Base-by-base conservation (phyloP, 2,113 vertebrate genomes). In the Salvelinus namaycush region DNA sequence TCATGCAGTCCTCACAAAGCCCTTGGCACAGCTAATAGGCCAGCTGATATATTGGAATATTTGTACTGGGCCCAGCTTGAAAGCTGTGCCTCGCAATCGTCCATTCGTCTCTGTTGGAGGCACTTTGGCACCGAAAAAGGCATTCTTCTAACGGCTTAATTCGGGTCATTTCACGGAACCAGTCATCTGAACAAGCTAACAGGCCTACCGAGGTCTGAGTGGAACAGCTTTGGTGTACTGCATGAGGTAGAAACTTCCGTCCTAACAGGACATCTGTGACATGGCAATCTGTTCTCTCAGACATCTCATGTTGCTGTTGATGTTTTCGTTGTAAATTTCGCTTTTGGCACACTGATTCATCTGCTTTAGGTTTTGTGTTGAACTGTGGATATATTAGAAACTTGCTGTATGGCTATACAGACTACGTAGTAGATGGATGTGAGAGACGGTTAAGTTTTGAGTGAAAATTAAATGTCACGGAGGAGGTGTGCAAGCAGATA, bases 31-130 rank as follows among this genome's bases (percentile, higher is more conserved):
- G 73, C 13, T 79, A 87, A 89, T 78, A 81, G 73, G 81, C 24
- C 78, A 87, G 65, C 90, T 93, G 88, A 89, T 92, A 91, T 90
- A 90, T 74, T 87, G 84, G 80, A 79, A 83, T 84, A 85, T 80
- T 87, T 92, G 83, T n/a, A 71, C 9, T 76, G 73, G 83, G 70
- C 62, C 27, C 78, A 84, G 77, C 82, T 83, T 87, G 76, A 92
- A 90, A 89, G 83, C 34, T n/a, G 74, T 78, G 84, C 76, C 82
- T 73, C 2, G 81, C 85, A 77, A 79, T 84, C 6, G 3, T 57
- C 74, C 80, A 48, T 79, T 83, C 76, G 79, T 84, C 77, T 57
- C 81, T 80, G 69, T 27, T 85, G 79, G 83, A 89, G 88, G 70
- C 86, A 80, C 81, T 85, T 89, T 91, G 57, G 54, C 74, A 75